Base-by-base conservation (phyloP, 2,113 vertebrate genomes). In the Aix galericulata region DNA sequence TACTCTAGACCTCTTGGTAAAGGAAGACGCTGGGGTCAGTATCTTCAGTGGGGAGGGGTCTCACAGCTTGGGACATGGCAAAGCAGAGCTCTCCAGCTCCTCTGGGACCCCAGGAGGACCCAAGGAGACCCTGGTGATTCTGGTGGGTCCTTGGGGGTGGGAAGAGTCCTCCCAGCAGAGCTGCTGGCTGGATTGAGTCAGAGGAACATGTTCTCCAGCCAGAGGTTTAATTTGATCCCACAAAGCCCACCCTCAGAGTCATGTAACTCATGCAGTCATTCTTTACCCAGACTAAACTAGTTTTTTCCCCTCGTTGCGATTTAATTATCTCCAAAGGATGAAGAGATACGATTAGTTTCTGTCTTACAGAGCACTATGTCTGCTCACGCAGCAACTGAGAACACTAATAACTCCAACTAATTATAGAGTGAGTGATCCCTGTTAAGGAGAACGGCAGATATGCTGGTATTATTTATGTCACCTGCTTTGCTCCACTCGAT, bases 401-500 rank as follows among this genome's bases (percentile, higher is more conserved):
- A 80, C 87, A 89, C 93, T 92, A 93, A 74, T 60, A 86, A 88
- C 93, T 94, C 94, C 72, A 77, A 63, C 76, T 74, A 74, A 94
- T 93, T 83, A 63, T 50, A 40, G 60, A 48, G 13, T 9, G n/a
- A 93, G 59, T 25, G 82, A 77, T 62, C 79, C 82, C 48, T 40
- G 80, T 63, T 31, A 11, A 13, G 48, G 75, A 44, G 56, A 79
- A 56, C 11, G 34, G 92, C 85, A 90, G 94, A 74, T 58, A 62
- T 0, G 2, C 75, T 25, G 79, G 34, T 32, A 36, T 83, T 83
- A 83, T 81, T 96, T 73, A 69, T 91, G 89, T 82, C 95, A 95
- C 94, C 93, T 92, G 91, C 96, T 66, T 68, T 50, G 67, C 94
- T 82, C 82, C 78, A n/a, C 6, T 2, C 3, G 0, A 27, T 7